Percentiles rank a stretch among this genome's conserved stretches.
These are phyloP conservation scores for Stictonetta naevosa DNA, from an alignment of 2,113 vertebrate species.

Conservation along the genomic window DNA sequence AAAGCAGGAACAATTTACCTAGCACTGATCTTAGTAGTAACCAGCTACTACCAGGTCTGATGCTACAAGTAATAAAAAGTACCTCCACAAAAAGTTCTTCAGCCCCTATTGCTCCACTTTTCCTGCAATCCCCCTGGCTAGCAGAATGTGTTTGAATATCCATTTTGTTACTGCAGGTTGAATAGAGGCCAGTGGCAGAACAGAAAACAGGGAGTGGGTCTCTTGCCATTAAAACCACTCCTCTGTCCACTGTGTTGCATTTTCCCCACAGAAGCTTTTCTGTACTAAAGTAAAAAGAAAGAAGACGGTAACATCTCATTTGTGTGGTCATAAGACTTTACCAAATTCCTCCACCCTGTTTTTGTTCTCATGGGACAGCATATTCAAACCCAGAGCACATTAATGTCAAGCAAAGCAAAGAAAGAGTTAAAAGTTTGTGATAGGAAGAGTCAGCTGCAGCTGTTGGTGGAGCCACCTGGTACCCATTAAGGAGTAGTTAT, in stretches of 20 bases:
- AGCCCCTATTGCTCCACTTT: background rate
- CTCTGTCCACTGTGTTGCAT: background rate
- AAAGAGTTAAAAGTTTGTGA: slow-evolving; percentile 47
- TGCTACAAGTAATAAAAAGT: background rate
- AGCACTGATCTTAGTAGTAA: background rate
- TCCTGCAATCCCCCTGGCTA: background rate
- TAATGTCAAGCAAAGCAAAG: background rate
- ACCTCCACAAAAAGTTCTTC: background rate
- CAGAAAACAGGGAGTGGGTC: background rate
- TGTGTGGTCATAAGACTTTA: background rate
- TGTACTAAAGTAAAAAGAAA: background rate
- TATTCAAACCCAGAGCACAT: background rate
- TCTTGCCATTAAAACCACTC: background rate
- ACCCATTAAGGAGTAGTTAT: slow-evolving; percentile 37
- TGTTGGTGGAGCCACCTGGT: background rate
- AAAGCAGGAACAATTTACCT: background rate
- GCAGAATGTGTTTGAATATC: background rate
- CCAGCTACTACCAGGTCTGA: background rate
- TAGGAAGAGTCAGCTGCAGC: background rate
- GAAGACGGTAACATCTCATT: background rate
- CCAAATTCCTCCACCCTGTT: background rate
- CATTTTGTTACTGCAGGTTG: background rate
- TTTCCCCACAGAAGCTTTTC: background rate
- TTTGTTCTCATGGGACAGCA: background rate
- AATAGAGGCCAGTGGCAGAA: background rate